Evolutionary conservation across 2,797 vertebrate genomes (phyloP).

Genomic region (Vespertilio murinus): DNA sequence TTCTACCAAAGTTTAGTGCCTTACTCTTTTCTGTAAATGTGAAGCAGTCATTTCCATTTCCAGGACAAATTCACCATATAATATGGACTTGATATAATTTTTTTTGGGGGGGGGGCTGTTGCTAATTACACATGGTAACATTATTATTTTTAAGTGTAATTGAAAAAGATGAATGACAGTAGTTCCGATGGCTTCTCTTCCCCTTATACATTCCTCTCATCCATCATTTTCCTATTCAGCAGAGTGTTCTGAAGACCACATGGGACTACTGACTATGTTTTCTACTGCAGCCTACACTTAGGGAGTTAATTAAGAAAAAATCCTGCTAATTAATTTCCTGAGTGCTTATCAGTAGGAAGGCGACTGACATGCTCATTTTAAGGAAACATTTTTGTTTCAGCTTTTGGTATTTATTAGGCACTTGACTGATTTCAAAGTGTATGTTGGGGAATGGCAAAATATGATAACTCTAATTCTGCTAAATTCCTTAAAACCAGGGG

Average conservation of each 20-base stretch:
- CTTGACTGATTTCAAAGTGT: slow-evolving; percentile 57
- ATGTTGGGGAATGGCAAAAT: slow-evolving; percentile 23
- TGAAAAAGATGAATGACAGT: not conserved
- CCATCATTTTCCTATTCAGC: not conserved
- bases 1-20: not conserved
- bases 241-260: not conserved
- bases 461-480: slow-evolving; percentile 9
- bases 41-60: not conserved
- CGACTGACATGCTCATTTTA: slow-evolving; percentile 41
- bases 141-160: not conserved
- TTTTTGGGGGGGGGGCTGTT: not conserved
- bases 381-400: slow-evolving; percentile 47
- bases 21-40: not conserved
- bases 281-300: not conserved
- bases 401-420: slow-evolving; percentile 48
- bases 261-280: not conserved
- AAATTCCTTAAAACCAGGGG: slow-evolving; percentile 19
- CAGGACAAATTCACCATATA: slow-evolving; percentile 11
- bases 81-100: not conserved
- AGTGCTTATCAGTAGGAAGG: slow-evolving; percentile 51
- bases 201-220: not conserved
- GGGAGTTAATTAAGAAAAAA: slow-evolving; percentile 68
- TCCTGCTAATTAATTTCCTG: slow-evolving; percentile 66
- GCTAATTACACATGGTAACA: not conserved
- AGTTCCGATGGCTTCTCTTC: not conserved